Evolutionary conservation across 2,888 invertebrate species (phyloP).

Genomic region (Arrhopalites spinosus): DNA sequence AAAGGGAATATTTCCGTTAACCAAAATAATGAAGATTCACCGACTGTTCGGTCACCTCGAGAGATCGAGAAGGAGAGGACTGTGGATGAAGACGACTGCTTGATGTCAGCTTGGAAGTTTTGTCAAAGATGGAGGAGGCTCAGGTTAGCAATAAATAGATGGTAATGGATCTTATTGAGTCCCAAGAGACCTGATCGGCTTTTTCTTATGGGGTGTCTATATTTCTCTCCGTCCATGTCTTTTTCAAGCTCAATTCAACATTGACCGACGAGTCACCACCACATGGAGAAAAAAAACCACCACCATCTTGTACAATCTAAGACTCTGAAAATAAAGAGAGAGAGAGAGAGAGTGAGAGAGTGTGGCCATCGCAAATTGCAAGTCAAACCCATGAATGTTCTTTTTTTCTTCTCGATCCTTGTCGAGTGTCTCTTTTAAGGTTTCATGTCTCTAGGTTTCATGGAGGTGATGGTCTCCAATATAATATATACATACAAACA

Average conservation of each 20-base stretch:
- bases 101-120: conserved; percentile 37
- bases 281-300: background rate
- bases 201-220: background rate
- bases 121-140: conserved; percentile 45
- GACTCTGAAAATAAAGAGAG: background rate
- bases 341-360: conserved; percentile 7
- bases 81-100: conserved; percentile 8
- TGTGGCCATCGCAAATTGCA: background rate
- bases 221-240: background rate
- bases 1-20: conserved; percentile 55
- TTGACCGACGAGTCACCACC: conserved; percentile 3
- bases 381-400: conserved; percentile 6
- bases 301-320: too few species aligned
- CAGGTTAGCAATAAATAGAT: background rate
- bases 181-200: background rate
- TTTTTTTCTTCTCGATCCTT: background rate
- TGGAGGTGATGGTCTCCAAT: too few species aligned
- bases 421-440: too few species aligned
- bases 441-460: too few species aligned
- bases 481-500: too few species aligned
- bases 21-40: conserved; percentile 56
- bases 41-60: conserved; percentile 48
- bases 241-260: background rate
- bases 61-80: background rate
- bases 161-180: background rate